These are phyloP conservation scores for Polypedilum pembai DNA, from an alignment of 1,140 invertebrate species.

Conservation along the genomic window DNA sequence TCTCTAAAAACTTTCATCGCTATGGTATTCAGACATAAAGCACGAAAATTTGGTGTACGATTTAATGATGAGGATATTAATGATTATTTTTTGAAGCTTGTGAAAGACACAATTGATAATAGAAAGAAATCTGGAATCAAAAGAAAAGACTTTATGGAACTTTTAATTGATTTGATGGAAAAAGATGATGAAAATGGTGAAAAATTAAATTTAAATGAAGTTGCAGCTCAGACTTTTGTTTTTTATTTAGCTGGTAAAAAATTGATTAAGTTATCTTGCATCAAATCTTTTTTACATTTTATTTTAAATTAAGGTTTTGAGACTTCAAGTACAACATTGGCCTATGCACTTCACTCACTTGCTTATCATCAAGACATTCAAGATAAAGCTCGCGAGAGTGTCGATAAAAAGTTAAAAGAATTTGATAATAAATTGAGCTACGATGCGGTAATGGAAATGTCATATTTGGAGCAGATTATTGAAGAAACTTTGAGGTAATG, in stretches of 20 bases:
- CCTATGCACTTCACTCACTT: conserved; percentile 50
- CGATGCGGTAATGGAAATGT: conserved; percentile 47
- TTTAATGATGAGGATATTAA: conserved; percentile 31
- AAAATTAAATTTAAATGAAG: conserved; percentile 34
- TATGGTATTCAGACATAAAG: conserved; percentile 32
- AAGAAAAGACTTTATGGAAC: conserved; percentile 47
- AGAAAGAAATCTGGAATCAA: conserved; percentile 41
- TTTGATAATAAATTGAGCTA: conserved; percentile 47
- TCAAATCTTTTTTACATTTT: too few species aligned
- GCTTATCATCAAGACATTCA: conserved; percentile 55
- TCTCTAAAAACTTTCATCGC: background rate
- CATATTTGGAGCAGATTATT: conserved; percentile 50
- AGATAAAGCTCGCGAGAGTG: conserved; percentile 50
- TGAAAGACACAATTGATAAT: conserved; percentile 45
- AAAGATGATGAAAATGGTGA: conserved; percentile 33
- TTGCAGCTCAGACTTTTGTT: conserved; percentile 39
- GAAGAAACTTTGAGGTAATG: conserved; percentile 34
- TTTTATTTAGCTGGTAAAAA: conserved; percentile 30
- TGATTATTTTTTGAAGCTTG: conserved; percentile 45
- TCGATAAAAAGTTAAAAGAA: conserved; percentile 43
- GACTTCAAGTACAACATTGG: conserved; percentile 51
- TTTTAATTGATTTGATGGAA: conserved; percentile 45
- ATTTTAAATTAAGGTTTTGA: conserved; percentile 45
- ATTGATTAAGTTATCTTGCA: too few species aligned
- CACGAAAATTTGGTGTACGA: conserved; percentile 36